Conservation (phyloP, 2,113 vertebrate genomes). For the Bubo blakistoni region DNA sequence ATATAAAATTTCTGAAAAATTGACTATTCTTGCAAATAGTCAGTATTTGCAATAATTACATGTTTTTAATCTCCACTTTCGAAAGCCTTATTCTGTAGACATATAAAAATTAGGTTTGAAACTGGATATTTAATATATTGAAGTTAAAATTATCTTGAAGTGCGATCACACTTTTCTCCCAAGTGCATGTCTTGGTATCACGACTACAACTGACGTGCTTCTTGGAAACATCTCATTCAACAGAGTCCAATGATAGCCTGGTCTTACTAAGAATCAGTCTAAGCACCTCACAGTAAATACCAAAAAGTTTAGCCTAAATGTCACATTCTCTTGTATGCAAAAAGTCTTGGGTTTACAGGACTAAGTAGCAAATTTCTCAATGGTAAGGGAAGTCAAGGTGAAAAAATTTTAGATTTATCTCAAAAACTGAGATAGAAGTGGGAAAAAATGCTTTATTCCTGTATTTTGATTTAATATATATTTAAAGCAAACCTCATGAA, state of each 20-base stretch:
- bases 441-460: not conserved
- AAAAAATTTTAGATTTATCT: not conserved
- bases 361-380: not conserved
- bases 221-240: not conserved
- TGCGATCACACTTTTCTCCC: not conserved
- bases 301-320: not conserved
- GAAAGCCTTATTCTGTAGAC: not conserved
- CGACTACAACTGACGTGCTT: fast-evolving
- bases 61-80: not conserved
- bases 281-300: not conserved
- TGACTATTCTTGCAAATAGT: not conserved
- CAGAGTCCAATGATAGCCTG: too few relatives aligned
- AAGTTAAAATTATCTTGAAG: not conserved
- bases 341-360: not conserved
- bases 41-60: not conserved
- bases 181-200: not conserved
- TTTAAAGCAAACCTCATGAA: not conserved
- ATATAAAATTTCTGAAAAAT: not conserved
- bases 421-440: not conserved
- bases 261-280: not conserved
- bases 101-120: not conserved
- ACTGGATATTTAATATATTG: not conserved
- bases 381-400: not conserved
- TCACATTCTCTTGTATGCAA: not conserved
- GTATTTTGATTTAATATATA: not conserved